These are phyloP conservation scores for Steromphala cineraria DNA, from an alignment of 2,888 invertebrate genomes.

Conservation along the genomic window DNA sequence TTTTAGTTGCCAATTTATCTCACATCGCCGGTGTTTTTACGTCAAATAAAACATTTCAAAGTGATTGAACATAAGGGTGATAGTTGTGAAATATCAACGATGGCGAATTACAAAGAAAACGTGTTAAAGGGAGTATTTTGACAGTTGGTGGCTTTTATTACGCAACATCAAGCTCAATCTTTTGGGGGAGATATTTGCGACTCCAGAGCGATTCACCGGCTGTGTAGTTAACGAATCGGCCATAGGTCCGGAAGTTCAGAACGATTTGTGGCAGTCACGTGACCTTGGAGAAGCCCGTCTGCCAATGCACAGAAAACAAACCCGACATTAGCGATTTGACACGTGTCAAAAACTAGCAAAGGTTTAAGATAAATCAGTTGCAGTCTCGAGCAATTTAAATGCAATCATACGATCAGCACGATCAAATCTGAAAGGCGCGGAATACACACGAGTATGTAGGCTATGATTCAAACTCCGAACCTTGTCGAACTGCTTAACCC, in stretches of 20 bases:
- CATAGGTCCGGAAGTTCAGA: neutral
- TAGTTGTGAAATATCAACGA: neutral
- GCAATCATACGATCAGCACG: neutral
- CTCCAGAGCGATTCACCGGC: neutral
- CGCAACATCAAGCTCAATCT: slow-evolving; percentile 2
- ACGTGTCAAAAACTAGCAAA: neutral
- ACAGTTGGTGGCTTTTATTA: neutral
- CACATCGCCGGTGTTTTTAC: neutral
- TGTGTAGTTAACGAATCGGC: neutral
- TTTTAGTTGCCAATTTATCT: neutral
- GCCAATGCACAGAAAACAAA: neutral
- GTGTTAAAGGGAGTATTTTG: neutral
- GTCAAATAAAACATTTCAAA: neutral
- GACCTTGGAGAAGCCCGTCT: neutral
- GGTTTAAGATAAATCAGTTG: neutral
- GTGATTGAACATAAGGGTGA: neutral
- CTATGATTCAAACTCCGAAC: neutral
- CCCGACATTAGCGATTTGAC: neutral
- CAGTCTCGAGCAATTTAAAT: neutral
- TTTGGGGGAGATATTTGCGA: neutral
- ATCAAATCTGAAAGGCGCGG: neutral
- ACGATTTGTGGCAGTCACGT: neutral
- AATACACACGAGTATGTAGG: neutral
- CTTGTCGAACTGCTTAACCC: no score
- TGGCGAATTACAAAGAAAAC: neutral